phyloP scores from a whole-genome alignment of 2,888 invertebrate genomes.

The Lepidochrysops patricia region DNA sequence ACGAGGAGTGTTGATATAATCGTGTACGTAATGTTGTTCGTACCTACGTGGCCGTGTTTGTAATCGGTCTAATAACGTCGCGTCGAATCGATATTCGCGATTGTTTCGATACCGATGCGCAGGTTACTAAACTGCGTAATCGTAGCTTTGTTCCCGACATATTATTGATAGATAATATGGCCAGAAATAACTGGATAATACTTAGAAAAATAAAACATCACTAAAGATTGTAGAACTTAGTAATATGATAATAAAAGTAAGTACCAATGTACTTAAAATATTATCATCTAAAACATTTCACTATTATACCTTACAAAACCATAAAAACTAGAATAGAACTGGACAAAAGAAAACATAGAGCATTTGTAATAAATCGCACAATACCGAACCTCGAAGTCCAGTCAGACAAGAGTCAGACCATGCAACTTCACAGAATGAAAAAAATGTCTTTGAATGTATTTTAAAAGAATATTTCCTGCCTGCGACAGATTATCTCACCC shows the following conservation, averaged over 20 bases:
- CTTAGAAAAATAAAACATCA: no score
- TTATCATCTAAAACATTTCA: not conserved
- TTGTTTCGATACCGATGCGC: conserved; percentile 35
- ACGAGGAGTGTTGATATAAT: conserved; percentile 4
- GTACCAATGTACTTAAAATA: not conserved
- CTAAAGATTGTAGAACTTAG: no score
- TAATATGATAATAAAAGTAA: not conserved
- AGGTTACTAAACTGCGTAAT: conserved; percentile 5
- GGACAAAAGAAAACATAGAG: not conserved
- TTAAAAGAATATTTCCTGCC: not conserved
- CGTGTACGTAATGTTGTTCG: conserved; percentile 23
- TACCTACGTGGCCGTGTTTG: conserved; percentile 24
- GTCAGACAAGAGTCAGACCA: not conserved
- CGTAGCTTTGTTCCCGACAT: not conserved
- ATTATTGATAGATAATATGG: not conserved
- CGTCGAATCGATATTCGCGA: conserved; percentile 52
- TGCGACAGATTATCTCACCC: not conserved
- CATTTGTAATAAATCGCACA: not conserved
- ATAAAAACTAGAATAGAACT: not conserved
- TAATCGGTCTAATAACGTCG: conserved; percentile 18
- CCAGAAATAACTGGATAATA: no score
- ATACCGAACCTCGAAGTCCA: not conserved
- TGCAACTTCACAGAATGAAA: not conserved
- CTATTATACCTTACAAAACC: not conserved
- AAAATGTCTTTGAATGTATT: not conserved